These are phyloP conservation scores for Distichodus sexfasciatus DNA, from an alignment of 2,797 vertebrate genomes.

Conservation along the genomic window DNA sequence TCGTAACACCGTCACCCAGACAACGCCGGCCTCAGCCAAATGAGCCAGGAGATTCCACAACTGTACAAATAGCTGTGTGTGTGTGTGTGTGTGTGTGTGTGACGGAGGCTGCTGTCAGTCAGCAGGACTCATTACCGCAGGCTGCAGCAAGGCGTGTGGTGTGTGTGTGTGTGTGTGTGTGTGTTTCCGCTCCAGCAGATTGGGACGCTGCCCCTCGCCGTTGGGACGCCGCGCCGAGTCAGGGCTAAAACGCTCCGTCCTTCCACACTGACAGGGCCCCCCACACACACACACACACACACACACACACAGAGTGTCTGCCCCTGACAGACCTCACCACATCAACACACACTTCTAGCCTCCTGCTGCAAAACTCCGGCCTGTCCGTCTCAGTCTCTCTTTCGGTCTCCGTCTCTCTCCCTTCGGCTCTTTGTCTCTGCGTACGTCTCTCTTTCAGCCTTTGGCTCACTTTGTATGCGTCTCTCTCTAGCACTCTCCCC, in stretches of 20 bases:
- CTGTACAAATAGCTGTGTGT: constrained; percentile 40
- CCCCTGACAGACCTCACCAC: neutral
- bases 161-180: neutral
- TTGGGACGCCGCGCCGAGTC: neutral
- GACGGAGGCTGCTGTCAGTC: constrained; percentile 48
- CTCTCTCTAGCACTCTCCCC: too few species aligned
- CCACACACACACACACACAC: neutral
- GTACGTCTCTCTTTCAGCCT: too few species aligned
- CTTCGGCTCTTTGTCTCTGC: too few species aligned
- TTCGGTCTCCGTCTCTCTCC: too few species aligned
- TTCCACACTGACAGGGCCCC: neutral
- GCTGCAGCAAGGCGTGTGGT: constrained; percentile 22
- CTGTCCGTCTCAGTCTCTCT: too few species aligned
- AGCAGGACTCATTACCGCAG: constrained; percentile 50
- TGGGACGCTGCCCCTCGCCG: neutral
- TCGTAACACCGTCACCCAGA: constrained; percentile 33
- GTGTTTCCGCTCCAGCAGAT: constrained; percentile 9
- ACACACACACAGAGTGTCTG: neutral
- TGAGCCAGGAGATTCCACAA: constrained; percentile 50
- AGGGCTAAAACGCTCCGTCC: neutral
- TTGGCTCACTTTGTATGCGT: too few species aligned
- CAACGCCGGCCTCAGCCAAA: constrained; percentile 55
- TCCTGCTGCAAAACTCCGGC: too few species aligned
- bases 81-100: constrained; percentile 24
- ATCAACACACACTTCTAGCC: neutral